Evolutionary conservation across 2,888 invertebrate genomes (phyloP), one percentile per base, ranked within the genome.

Genomic region (Lepidonotus clava): DNA sequence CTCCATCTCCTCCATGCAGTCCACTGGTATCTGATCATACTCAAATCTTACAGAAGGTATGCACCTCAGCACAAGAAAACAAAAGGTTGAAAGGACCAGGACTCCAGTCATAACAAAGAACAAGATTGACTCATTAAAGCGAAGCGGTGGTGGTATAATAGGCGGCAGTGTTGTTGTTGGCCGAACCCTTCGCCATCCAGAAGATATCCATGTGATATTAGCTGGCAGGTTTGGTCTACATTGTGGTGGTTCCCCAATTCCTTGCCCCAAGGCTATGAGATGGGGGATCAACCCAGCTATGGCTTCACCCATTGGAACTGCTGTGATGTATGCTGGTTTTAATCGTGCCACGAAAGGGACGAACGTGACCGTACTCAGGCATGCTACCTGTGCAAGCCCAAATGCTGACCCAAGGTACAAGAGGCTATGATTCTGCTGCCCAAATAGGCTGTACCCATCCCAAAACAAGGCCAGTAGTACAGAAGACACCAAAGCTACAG

Each of bases 401-500:
- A 89, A 77, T 24, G 86, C 51, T 34, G 86, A 56, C 28, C 86
- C 5, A 6, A 89, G 40, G 18, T 87, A 85, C n/a, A 84, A 46
- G 80, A 89, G 84, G 80, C 88, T 88, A 86, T 87, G 56, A 34
- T 32, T 14, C 18, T 61, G 36, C 4, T 84, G 53, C 2, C 32
- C 28, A 32, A 88, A 53, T 5, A 24, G 6, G 1, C 36, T 66
- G 18, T 76, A 61, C 61, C 11, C 28, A n/a, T 80, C 40, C 88
- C 89, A 88, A 61, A 88, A 88, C 71, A 87, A n/a, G 24, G 38
- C 88, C 6, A 84, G n/a, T 56, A 87, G n/a, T 32, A 84, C 34
- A 36, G 86, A 46, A 1, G 77, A 41, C 11, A 76, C 53, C 38
- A 88, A 11, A 24, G 71, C 84, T 11, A 88, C 36, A 18, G 41